Percentiles rank a stretch among this genome's conserved stretches.
Evolutionary conservation across 2,888 invertebrate species (phyloP).

Genomic region (Desoria tigrina): DNA sequence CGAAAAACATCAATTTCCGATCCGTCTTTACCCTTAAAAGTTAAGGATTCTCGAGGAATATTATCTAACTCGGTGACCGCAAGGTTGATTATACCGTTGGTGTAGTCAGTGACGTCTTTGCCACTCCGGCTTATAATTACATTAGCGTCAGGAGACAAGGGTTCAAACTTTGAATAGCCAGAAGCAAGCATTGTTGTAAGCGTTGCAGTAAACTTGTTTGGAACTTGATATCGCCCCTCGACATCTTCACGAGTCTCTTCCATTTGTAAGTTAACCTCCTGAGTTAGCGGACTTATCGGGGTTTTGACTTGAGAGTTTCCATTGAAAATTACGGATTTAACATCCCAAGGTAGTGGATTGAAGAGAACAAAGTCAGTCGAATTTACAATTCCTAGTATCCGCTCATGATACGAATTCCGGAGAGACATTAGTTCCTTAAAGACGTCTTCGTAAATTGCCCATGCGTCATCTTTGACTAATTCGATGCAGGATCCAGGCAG

Average conservation of each 20-base stretch:
- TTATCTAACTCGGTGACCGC: not conserved
- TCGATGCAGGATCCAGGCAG: constrained; percentile 60
- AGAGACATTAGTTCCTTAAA: constrained; percentile 29
- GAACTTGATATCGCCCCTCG: constrained; percentile 40
- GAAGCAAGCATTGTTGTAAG: constrained; percentile 33
- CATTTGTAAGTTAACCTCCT: too few species aligned
- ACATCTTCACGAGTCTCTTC: not conserved
- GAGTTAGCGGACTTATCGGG: too few species aligned
- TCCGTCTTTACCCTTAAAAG: not conserved
- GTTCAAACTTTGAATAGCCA: constrained; percentile 32
- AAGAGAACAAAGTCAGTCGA: constrained; percentile 25
- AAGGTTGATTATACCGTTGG: not conserved
- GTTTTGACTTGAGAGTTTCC: too few species aligned
- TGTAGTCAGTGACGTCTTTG: not conserved
- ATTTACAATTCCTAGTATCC: constrained; percentile 34
- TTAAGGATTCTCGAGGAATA: not conserved
- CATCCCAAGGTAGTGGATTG: constrained; percentile 44
- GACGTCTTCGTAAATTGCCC: constrained; percentile 51
- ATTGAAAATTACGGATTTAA: constrained; percentile 47
- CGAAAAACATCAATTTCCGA: not conserved
- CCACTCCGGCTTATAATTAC: too few species aligned
- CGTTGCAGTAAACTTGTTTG: constrained; percentile 39
- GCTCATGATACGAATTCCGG: constrained; percentile 30
- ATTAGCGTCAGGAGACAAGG: constrained; percentile 12
- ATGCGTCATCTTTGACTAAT: constrained; percentile 57